Conservation (phyloP, 2,888 invertebrate genomes). For the Tetragnatha montana region DNA sequence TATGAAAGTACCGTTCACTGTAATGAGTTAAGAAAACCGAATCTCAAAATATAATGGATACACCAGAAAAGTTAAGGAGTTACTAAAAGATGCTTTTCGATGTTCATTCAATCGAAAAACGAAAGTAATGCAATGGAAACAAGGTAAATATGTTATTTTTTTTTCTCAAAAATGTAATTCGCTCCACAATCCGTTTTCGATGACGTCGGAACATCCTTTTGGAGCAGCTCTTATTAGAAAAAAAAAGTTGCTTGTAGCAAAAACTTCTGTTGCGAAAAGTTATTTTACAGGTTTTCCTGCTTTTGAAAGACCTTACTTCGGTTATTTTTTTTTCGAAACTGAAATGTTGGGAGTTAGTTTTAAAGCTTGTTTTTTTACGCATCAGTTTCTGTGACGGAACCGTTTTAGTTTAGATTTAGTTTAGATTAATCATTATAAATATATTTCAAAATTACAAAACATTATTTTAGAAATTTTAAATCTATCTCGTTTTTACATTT, state of each 20-base stretch:
- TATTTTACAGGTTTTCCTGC: background rate
- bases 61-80: background rate
- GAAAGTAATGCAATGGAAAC: background rate
- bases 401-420: background rate
- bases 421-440: background rate
- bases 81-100: background rate
- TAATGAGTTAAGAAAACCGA: background rate
- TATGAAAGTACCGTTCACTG: background rate
- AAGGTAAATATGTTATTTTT: background rate
- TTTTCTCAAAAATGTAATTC: background rate
- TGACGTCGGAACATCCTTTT: background rate
- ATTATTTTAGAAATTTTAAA: too few relatives aligned
- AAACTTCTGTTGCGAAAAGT: background rate
- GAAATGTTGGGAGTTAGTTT: background rate
- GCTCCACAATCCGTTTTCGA: background rate
- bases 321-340: background rate
- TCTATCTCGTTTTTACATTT: too few relatives aligned
- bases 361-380: background rate
- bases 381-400: background rate
- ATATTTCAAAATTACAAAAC: too few relatives aligned
- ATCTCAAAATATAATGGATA: background rate
- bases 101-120: background rate
- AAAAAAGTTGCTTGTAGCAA: background rate
- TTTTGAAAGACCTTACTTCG: background rate
- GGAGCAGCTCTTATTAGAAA: background rate